Evolutionary conservation across 2,888 invertebrate species (phyloP).

Genomic region (Meganola albula): DNA sequence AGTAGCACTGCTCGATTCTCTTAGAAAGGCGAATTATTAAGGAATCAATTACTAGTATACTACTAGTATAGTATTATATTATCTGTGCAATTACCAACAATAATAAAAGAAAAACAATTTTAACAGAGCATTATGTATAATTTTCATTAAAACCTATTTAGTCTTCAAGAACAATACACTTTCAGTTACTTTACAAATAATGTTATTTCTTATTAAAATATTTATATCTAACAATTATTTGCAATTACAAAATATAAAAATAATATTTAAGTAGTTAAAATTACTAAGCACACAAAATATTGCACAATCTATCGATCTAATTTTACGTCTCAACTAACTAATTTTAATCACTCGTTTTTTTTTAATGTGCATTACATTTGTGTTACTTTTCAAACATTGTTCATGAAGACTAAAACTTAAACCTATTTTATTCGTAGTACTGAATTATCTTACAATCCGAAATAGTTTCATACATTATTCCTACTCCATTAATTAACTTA

Average conservation of each 20-base stretch:
- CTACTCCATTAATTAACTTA: constrained; percentile 8
- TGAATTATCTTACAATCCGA: constrained; percentile 36
- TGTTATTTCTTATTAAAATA: constrained; percentile 13
- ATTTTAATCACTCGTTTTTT: constrained; percentile 2
- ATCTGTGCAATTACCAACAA: too few species aligned
- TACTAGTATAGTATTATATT: too few species aligned
- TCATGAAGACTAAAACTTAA: constrained; percentile 54
- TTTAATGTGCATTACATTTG: constrained; percentile 10
- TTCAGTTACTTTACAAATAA: constrained; percentile 13
- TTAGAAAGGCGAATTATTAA: too few species aligned
- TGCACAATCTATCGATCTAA: constrained; percentile 13
- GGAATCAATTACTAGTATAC: too few species aligned
- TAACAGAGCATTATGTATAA: constrained; percentile 51
- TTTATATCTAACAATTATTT: constrained; percentile 19
- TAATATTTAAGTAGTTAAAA: constrained; percentile 11
- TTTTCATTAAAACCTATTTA: constrained; percentile 44
- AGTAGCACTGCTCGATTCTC: too few species aligned
- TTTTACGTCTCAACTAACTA: constrained; percentile 3
- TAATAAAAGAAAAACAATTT: constrained; percentile 26
- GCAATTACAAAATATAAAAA: constrained; percentile 23
- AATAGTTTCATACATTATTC: constrained; percentile 8
- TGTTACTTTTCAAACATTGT: constrained; percentile 15
- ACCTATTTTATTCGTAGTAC: constrained; percentile 32
- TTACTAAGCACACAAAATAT: constrained; percentile 18
- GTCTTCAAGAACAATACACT: constrained; percentile 52